Evolutionary conservation across 2,797 vertebrate genomes (phyloP).

Genomic region (Amphiprion clarkii): DNA sequence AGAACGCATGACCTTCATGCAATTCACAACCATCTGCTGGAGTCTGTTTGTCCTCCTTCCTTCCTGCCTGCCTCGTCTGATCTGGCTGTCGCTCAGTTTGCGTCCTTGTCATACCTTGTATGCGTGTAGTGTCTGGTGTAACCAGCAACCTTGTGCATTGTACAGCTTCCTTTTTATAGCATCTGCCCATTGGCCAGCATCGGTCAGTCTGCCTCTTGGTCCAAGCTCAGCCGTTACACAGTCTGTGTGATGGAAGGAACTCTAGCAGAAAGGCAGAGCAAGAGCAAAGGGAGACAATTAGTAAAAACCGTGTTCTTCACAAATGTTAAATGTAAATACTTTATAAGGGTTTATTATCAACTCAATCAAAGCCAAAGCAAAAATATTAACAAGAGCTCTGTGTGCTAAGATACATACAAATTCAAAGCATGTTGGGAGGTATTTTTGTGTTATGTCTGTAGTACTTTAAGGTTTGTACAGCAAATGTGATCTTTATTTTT

Average conservation of each 20-base stretch:
- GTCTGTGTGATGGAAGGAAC: background rate
- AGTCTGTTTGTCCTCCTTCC: slow-evolving; percentile 40
- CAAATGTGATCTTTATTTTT: too few relatives aligned
- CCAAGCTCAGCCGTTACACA: background rate
- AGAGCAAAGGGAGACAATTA: background rate
- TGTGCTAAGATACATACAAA: too few relatives aligned
- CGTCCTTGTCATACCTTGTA: slow-evolving; percentile 27
- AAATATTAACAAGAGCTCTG: background rate
- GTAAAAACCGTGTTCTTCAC: background rate
- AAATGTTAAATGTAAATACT: background rate
- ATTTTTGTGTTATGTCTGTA: background rate
- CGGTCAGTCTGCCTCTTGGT: background rate
- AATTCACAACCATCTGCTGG: slow-evolving; percentile 34
- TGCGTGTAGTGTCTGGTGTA: slow-evolving; percentile 33
- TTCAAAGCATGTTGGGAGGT: background rate
- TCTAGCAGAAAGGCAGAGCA: background rate
- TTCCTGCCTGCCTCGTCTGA: slow-evolving; percentile 23
- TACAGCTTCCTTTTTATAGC: slow-evolving; percentile 16
- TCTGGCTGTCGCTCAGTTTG: slow-evolving; percentile 24
- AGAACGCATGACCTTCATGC: slow-evolving; percentile 47
- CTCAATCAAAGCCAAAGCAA: background rate
- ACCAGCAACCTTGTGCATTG: slow-evolving; percentile 37
- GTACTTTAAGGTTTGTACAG: too few relatives aligned
- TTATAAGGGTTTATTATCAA: background rate
- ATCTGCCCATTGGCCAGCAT: slow-evolving; percentile 1